Conservation (phyloP, 2,888 invertebrate genomes). For the Eulithis testata region DNA sequence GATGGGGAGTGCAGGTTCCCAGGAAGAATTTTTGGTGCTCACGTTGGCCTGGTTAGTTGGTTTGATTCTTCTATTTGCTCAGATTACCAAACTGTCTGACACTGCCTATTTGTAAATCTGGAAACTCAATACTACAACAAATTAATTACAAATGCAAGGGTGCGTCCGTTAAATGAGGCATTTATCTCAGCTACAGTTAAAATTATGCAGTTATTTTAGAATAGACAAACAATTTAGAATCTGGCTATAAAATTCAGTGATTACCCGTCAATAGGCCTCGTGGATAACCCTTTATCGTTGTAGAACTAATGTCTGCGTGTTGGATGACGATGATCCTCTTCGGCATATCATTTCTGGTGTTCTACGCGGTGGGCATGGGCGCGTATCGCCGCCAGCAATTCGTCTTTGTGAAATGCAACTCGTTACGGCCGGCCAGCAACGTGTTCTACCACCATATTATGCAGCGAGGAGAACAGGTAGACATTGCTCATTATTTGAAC, state of each 20-base stretch:
- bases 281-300: background rate
- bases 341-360: constrained; percentile 66
- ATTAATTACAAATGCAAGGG: no score
- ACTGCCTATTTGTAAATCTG: background rate
- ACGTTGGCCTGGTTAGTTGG: constrained; percentile 68
- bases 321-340: constrained; percentile 74
- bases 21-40: constrained; percentile 59
- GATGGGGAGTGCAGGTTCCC: constrained; percentile 59
- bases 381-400: constrained; percentile 60
- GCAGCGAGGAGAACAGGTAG: constrained; percentile 45
- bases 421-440: constrained; percentile 57
- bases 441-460: constrained; percentile 69
- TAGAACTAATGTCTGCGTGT: constrained; percentile 74
- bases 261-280: no score
- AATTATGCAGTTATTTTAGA: no score
- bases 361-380: constrained; percentile 67
- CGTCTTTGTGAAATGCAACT: constrained; percentile 59
- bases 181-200: no score
- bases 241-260: no score
- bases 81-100: no score
- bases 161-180: no score
- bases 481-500: background rate
- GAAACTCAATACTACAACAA: background rate
- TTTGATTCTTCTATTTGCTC: constrained; percentile 29
- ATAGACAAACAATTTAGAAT: no score